Evolutionary conservation across 2,797 vertebrate genomes (phyloP).

Genomic region (Scomberomorus guttatus): DNA sequence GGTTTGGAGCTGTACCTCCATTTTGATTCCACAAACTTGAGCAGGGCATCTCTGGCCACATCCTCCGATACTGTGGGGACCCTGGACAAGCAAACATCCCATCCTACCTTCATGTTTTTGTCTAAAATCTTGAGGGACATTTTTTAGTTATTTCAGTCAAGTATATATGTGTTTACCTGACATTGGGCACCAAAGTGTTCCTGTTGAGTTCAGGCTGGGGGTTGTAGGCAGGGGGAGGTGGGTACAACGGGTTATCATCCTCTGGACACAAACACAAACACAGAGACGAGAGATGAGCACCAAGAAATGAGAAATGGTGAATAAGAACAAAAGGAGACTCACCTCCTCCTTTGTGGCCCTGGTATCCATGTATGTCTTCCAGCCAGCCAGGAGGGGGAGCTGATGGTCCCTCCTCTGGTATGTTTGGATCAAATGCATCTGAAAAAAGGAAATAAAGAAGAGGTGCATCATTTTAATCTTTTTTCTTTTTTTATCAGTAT

Average conservation of each 20-base stretch:
- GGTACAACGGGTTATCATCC: constrained; percentile 70
- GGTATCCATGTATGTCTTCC: constrained; percentile 72
- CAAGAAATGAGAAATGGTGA: neutral
- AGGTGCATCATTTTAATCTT: neutral
- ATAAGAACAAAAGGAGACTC: neutral
- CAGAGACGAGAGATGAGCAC: neutral
- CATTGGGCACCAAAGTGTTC: constrained; percentile 79
- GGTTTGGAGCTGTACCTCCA: constrained; percentile 87
- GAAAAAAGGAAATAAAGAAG: neutral
- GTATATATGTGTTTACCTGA: constrained; percentile 71
- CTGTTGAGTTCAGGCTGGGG: constrained; percentile 78
- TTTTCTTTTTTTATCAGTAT: too few species aligned
- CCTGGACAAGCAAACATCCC: constrained; percentile 53
- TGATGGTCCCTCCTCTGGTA: constrained; percentile 79
- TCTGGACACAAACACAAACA: constrained; percentile 40
- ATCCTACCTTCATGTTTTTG: neutral
- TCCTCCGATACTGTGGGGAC: constrained; percentile 87
- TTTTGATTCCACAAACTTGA: constrained; percentile 87
- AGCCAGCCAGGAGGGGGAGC: constrained; percentile 81
- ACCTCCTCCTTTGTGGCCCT: constrained; percentile 71
- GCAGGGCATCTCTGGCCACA: constrained; percentile 85
- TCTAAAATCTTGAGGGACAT: neutral
- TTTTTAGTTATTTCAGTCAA: too few species aligned
- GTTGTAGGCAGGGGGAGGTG: constrained; percentile 77
- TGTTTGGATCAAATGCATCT: constrained; percentile 82